Evolutionary conservation across 2,888 invertebrate species (phyloP), one percentile per base, ranked within the genome.

Genomic region (Eupsilia transversa): DNA sequence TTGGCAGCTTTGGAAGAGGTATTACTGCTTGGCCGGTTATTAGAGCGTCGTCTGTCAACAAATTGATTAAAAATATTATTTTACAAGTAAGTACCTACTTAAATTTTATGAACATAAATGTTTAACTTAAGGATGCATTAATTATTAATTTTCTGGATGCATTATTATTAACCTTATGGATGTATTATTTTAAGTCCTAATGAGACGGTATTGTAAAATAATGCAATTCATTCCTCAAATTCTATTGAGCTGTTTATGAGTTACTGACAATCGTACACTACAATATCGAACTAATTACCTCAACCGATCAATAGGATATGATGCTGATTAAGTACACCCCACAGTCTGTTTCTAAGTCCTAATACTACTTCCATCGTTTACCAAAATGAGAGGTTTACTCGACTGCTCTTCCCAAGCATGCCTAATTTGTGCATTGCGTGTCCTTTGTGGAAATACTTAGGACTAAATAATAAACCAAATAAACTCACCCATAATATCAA

Each of bases 21-120:
- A 97, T 97, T 7, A 97, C 97, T 4, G 97, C 95, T 84, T 97
- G 97, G 43, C 97, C 97, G 1, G 97, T 97, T 4, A 97, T 96
- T 14, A 97, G 97, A 64, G 97, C 97, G 67, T 97, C 97, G 83
- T 97, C 97, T 94, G 94, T 61, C 89, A 71, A 70, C n/a, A 77
- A 74, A 68, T 41, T 33, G 23, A 6, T n/a, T 9, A 9, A 27
- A 46, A n/a, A 35, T 20, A n/a, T 33, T 67, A 49, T 0, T 23
- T 10, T 23, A 0, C 43, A 46, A 3, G 5, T 14, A 20, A 20
- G 1, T 14, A 33, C 27, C n/a, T n/a, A n/a, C n/a, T n/a, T n/a
- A n/a, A n/a, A 59, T 41, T 23, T 67, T 41, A 17, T 30, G n/a
- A 49, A 49, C 9, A 23, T 49, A 49, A 49, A 49, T 49, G 20